Evolutionary conservation across 1,140 invertebrate species (phyloP).

Genomic region (Periplaneta americana): DNA sequence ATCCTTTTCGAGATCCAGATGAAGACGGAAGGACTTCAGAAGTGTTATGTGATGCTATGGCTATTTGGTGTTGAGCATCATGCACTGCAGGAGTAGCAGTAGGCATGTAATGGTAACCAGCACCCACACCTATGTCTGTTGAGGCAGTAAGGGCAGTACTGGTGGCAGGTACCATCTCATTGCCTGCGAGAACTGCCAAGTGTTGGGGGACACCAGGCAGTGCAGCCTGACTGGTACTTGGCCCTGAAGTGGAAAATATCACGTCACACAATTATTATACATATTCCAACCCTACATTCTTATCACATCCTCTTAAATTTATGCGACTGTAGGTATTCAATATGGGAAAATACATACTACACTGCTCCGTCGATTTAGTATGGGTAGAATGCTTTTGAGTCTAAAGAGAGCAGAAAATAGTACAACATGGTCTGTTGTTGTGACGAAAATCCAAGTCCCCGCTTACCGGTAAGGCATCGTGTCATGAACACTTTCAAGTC

Average conservation of each 20-base stretch:
- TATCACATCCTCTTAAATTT: no score
- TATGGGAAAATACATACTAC: no score
- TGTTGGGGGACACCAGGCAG: background rate
- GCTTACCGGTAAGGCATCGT: no score
- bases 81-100: background rate
- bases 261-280: background rate
- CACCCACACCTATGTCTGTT: background rate
- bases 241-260: background rate
- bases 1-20: background rate
- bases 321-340: no score
- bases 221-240: background rate
- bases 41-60: background rate
- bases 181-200: background rate
- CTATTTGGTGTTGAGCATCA: background rate
- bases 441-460: no score
- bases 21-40: background rate
- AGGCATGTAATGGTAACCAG: background rate
- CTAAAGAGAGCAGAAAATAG: no score
- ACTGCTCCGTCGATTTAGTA: no score
- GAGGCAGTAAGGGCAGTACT: background rate
- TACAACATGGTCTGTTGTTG: no score
- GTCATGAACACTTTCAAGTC: no score
- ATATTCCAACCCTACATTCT: no score
- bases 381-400: no score
- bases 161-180: conserved; percentile 1